A percentile compares a stretch with the other conserved stretches of the same genome.
Conservation (phyloP, 2,797 vertebrate species). For the Cryptoprocta ferox region DNA sequence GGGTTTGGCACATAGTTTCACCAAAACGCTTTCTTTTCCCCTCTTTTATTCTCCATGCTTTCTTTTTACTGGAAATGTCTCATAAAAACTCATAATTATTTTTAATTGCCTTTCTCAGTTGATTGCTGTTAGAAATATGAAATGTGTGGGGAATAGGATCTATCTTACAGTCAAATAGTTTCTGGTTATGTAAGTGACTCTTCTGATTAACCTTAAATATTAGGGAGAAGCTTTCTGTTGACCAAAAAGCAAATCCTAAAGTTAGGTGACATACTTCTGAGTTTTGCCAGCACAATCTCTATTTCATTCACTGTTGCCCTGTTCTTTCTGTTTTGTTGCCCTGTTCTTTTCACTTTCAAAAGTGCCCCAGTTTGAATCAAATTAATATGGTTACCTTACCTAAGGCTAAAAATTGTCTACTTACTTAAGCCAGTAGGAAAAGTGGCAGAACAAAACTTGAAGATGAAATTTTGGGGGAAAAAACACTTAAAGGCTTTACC, state of each 20-base stretch:
- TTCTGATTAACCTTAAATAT: constrained; percentile 8
- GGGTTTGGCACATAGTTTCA: not conserved
- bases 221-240: not conserved
- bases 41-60: not conserved
- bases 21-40: not conserved
- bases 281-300: not conserved
- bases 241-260: not conserved
- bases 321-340: not conserved
- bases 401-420: not conserved
- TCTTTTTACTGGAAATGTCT: not conserved
- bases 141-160: not conserved
- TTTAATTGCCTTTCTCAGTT: not conserved
- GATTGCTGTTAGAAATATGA: not conserved
- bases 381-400: not conserved
- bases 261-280: not conserved
- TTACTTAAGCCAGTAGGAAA: not conserved
- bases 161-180: not conserved
- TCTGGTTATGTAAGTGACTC: not conserved
- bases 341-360: constrained; percentile 32
- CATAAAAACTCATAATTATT: constrained; percentile 28
- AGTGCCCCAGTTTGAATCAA: not conserved
- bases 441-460: constrained; percentile 23
- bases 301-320: not conserved
- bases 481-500: not conserved
- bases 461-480: not conserved